phyloP scores from a whole-genome alignment of 37 sponge, comb jelly and placozoan species.

The Beroe forskalii region DNA sequence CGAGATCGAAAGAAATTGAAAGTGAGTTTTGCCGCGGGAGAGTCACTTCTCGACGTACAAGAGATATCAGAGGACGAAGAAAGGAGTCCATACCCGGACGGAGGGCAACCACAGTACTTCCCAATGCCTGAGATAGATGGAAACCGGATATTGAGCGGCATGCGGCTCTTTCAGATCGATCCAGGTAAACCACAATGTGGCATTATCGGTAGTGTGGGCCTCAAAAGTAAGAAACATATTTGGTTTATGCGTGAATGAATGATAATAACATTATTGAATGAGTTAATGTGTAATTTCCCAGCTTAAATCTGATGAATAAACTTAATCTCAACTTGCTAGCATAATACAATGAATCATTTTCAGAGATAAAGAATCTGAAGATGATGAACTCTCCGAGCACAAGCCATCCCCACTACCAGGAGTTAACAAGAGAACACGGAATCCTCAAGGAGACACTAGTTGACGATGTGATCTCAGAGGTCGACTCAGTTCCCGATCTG shows the following conservation, averaged over 20 bases:
- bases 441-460: slow-evolving; percentile 1
- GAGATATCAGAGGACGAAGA: slow-evolving; percentile 8
- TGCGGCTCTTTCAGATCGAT: not conserved
- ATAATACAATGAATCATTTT: too few species aligned
- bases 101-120: not conserved
- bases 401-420: not conserved
- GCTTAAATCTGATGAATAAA: too few species aligned
- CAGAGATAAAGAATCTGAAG: not conserved
- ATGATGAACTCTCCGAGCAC: not conserved
- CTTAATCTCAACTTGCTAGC: too few species aligned
- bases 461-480: slow-evolving; percentile 26
- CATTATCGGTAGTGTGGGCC: too few species aligned
- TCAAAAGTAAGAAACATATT: too few species aligned
- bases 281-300: not conserved
- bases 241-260: not conserved
- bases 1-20: not conserved
- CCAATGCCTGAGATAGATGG: not conserved
- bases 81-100: not conserved
- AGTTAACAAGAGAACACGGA: not conserved
- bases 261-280: not conserved
- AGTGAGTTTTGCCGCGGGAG: not conserved
- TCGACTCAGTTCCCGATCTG: slow-evolving; percentile 1
- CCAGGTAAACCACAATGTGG: too few species aligned
- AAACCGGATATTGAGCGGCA: not conserved
- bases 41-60: not conserved